A percentile compares a stretch with the other conserved stretches of the same genome.
phyloP scores from a whole-genome alignment of 2,113 vertebrate genomes.

The Orientallactaga bullata region DNA sequence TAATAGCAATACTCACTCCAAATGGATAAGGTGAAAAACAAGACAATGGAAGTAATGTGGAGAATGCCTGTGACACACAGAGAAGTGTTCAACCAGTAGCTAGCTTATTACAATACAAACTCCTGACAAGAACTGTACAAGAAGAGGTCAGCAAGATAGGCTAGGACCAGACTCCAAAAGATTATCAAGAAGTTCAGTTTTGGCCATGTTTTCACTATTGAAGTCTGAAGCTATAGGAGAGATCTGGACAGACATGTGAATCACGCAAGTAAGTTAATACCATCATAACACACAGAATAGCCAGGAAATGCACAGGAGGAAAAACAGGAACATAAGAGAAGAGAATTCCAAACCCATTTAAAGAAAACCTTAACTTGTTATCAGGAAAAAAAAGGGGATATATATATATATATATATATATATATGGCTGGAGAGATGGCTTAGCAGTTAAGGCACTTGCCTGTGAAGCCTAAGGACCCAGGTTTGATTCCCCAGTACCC shows the following conservation, averaged over 20 bases:
- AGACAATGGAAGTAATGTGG: background rate
- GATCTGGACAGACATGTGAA: background rate
- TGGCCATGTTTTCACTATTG: background rate
- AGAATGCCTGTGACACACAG: background rate
- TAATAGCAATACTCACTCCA: background rate
- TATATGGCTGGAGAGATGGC: too few species aligned
- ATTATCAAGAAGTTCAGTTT: background rate
- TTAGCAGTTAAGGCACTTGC: too few species aligned
- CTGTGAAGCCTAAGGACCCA: too few species aligned
- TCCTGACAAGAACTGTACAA: background rate
- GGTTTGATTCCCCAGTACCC: too few species aligned
- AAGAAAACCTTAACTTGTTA: background rate
- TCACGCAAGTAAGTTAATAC: background rate
- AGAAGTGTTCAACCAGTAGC: background rate
- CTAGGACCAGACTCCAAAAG: background rate
- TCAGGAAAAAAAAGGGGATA: background rate
- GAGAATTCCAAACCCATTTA: background rate
- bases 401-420: too few species aligned
- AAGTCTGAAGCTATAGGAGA: background rate
- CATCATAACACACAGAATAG: constrained; percentile 16
- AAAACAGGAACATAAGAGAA: background rate
- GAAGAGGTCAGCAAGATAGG: background rate
- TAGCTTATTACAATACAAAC: background rate
- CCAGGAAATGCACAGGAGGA: background rate
- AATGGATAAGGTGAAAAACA: background rate